Base-by-base conservation (phyloP, 2,113 vertebrate species). In the Eleginops maclovinus region DNA sequence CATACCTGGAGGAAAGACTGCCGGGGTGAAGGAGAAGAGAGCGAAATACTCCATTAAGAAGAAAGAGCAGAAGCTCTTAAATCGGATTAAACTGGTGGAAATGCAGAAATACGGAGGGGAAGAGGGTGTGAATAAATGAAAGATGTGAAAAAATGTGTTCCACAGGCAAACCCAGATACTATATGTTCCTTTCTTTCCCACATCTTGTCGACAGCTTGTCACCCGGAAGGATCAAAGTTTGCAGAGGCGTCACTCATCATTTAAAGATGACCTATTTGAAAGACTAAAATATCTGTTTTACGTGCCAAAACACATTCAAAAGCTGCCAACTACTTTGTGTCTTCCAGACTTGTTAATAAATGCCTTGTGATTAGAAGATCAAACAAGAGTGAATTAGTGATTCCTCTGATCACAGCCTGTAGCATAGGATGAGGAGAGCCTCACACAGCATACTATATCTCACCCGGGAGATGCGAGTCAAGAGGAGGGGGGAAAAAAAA, bases 301-400 rank as follows among this genome's bases (percentile, higher is more conserved):
- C 78, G 47, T 43, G 73, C 78, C 59, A 22, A 80, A 76, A 51
- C 50, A 63, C 49, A 54, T 73, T 89, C 83, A 83, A 85, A 82
- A 59, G 72, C 68, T 70, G 77, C 85, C 79, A 82, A 70, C 73
- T 61, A 82, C 84, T 73, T 74, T 89, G 68, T 3, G 71, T 87
- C 86, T 87, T 86, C 75, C 75, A 91, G 81, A 77, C 86, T 88
- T 81, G 85, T 91, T 90, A 90, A 93, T 91, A 92, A 92, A 93
- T 92, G 92, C 88, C 88, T 77, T 93, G 84, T 92, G 91, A 93
- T 92, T 89, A 87, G 72, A 28, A 86, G 90, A 93, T 92, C 89
- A 92, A 93, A 92, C 76, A 81, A 79, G n/a, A 83, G 87, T 56
- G 77, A 84, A 91, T 92, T 90, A 93, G 78, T 4, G 68, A 91